These are phyloP conservation scores for Glyptemys insculpta DNA, from an alignment of 2,797 vertebrate genomes.

Conservation along the genomic window DNA sequence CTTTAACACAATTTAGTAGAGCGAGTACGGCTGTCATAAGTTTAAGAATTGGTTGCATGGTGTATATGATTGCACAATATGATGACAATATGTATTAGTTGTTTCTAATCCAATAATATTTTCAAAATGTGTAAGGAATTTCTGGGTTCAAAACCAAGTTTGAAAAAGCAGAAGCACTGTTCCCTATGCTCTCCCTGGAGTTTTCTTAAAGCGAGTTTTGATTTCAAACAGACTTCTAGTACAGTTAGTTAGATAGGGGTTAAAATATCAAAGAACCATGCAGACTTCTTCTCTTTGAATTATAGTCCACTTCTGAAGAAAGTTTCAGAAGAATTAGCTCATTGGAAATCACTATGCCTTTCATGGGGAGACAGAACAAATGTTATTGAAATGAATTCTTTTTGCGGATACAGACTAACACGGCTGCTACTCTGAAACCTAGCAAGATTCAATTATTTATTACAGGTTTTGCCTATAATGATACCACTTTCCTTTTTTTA, in stretches of 20 bases:
- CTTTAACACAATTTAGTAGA: background rate
- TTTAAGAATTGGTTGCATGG: background rate
- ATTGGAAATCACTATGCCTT: constrained; percentile 65
- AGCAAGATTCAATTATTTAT: constrained; percentile 75
- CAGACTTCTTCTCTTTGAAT: constrained; percentile 66
- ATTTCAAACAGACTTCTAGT: constrained; percentile 39
- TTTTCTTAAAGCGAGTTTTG: constrained; percentile 12
- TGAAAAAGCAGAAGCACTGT: background rate
- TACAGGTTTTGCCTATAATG: constrained; percentile 68
- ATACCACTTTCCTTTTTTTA: constrained; percentile 59
- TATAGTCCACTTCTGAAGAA: constrained; percentile 18
- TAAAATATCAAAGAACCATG: constrained; percentile 55
- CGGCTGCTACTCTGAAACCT: no score
- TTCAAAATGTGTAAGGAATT: background rate
- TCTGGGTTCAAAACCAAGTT: constrained; percentile 11
- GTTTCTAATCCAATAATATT: background rate
- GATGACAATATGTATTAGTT: background rate
- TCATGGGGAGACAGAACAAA: constrained; percentile 67
- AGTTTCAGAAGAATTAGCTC: constrained; percentile 58
- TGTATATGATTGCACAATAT: background rate
- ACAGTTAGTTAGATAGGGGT: constrained; percentile 45
- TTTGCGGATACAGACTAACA: no score
- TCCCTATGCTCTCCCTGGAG: background rate
- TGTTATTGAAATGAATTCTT: constrained; percentile 68
- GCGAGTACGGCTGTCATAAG: background rate